These are phyloP conservation scores for Recurvirostra avosetta DNA, from an alignment of 2,113 vertebrate genomes.

Conservation along the genomic window DNA sequence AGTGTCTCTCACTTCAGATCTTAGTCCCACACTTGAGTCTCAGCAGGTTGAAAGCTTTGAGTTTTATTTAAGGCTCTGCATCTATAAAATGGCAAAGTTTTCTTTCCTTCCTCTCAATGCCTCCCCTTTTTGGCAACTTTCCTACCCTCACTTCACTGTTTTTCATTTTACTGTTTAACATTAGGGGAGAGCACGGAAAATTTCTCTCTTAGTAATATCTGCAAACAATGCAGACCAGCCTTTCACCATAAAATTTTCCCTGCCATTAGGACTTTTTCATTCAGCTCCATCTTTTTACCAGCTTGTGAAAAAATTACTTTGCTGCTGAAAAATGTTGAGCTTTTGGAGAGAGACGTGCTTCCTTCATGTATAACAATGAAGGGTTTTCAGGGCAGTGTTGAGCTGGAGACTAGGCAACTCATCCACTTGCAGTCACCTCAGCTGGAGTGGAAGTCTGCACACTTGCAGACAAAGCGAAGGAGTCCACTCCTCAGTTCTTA, in stretches of 20 bases:
- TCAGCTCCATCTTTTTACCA: conserved; percentile 47
- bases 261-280: conserved; percentile 33
- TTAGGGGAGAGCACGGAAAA: neutral
- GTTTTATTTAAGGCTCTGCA: conserved; percentile 29
- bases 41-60: neutral
- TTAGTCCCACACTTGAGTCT: neutral
- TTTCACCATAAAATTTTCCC: conserved; percentile 22
- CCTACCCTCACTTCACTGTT: conserved; percentile 22
- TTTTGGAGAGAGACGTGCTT: neutral
- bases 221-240: neutral
- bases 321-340: conserved; percentile 43
- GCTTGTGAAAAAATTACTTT: neutral
- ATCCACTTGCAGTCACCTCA: neutral
- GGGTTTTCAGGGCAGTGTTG: neutral
- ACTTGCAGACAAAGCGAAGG: neutral
- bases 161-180: conserved; percentile 18
- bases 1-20: neutral
- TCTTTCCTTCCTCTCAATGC: conserved; percentile 17
- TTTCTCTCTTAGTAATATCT: conserved; percentile 26
- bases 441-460: neutral
- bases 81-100: neutral
- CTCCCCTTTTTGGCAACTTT: conserved; percentile 41
- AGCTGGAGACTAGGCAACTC: neutral
- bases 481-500: neutral
- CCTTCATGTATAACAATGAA: neutral